Base-by-base conservation (phyloP, 2,888 invertebrate genomes). In the Mayetiola destructor region DNA sequence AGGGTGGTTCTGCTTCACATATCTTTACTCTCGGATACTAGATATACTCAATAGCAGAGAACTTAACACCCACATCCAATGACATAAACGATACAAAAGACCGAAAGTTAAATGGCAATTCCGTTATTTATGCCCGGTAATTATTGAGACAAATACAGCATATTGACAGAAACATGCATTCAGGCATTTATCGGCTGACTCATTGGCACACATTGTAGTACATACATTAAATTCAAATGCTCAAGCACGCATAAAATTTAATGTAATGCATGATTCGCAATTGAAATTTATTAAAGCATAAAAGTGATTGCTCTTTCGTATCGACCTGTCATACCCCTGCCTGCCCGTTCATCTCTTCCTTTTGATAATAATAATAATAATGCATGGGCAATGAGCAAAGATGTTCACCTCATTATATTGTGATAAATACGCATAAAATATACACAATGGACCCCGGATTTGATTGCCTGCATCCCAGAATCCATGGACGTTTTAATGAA, bases 251-350 rank as follows among this genome's bases (percentile, higher is more conserved):
- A 48, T 48, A 48, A 27, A 23, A 48, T 48, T n/a, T 27, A 6
- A 16, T 27, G 27, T 27, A 48, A 48, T 48, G 23, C 48, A 48
- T 48, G 48, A 16, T 48, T 23, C 27, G 23, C 48, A 48, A 48
- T 48, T 48, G 48, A 48, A 48, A 48, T 48, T 48, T 48, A 48
- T 48, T 48, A 48, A 48, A 48, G 48, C 48, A 48, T 48, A 48
- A 48, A 48, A 48, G 48, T 48, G 48, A 48, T 48, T 48, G 23
- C 48, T 48, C n/a, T 27, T 48, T n/a, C n/a, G n/a, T n/a, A n/a
- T n/a, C n/a, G n/a, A n/a, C n/a, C n/a, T n/a, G n/a, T n/a, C n/a
- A n/a, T n/a, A n/a, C n/a, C n/a, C n/a, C n/a, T n/a, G n/a, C n/a
- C n/a, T n/a, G n/a, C n/a, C n/a, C n/a, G n/a, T n/a, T n/a, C n/a